These are phyloP conservation scores for Drosophila tristis DNA, from an alignment of 1,140 invertebrate species.

Conservation along the genomic window DNA sequence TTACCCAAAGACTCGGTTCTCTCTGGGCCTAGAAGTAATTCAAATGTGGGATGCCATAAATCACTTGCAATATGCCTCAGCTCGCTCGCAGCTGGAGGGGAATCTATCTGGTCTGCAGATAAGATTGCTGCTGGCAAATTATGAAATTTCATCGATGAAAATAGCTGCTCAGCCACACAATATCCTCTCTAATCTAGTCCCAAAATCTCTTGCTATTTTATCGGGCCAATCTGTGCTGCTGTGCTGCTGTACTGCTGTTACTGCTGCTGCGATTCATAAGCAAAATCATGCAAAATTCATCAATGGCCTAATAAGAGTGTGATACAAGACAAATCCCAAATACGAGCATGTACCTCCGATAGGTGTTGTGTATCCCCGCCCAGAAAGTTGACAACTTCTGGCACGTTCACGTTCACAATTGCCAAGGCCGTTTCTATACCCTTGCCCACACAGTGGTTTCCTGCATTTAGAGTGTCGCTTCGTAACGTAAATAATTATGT, in stretches of 20 bases:
- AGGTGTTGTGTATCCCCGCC: constrained; percentile 16
- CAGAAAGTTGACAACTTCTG: constrained; percentile 27
- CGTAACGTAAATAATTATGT: too few relatives aligned
- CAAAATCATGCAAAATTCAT: constrained; percentile 47
- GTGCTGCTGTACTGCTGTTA: background rate
- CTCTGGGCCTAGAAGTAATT: constrained; percentile 45
- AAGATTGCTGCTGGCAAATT: constrained; percentile 6
- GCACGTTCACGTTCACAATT: constrained; percentile 44
- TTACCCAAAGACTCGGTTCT: constrained; percentile 55
- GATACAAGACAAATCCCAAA: constrained; percentile 32
- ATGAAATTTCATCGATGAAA: background rate
- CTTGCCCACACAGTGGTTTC: too few relatives aligned
- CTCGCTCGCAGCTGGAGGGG: constrained; percentile 24
- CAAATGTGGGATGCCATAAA: constrained; percentile 58
- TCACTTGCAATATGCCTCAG: constrained; percentile 52
- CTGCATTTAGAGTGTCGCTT: too few relatives aligned
- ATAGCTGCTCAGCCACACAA: constrained; percentile 15
- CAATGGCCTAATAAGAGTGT: constrained; percentile 33
- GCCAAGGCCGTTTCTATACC: constrained; percentile 18
- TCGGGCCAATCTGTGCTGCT: constrained; percentile 27
- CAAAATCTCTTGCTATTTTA: constrained; percentile 13
- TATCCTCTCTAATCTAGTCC: background rate
- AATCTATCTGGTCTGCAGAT: constrained; percentile 39
- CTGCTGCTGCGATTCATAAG: constrained; percentile 15
- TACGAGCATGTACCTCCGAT: constrained; percentile 11